These are phyloP conservation scores for Mormyrus proboscirostris DNA, from an alignment of 2,797 vertebrate species.

Conservation along the genomic window DNA sequence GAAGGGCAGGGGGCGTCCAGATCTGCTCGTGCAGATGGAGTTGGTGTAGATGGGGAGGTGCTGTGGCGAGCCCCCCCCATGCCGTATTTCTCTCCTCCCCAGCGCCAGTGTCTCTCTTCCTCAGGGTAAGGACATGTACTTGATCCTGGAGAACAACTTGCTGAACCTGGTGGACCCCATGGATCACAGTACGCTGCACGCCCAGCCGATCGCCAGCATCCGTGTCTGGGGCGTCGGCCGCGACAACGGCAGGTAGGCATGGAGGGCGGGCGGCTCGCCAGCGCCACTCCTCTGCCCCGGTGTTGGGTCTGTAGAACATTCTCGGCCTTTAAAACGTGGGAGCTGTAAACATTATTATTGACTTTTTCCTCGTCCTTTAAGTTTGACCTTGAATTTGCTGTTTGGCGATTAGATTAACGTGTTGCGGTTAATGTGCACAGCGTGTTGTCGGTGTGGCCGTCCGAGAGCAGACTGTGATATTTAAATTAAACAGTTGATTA, in stretches of 20 bases:
- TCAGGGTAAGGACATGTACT: conserved; percentile 97
- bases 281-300: neutral
- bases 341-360: neutral
- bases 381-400: neutral
- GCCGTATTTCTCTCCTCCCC: neutral
- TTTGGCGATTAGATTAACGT: neutral
- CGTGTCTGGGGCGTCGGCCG: conserved; percentile 95
- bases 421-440: neutral
- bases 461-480: neutral
- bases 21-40: neutral
- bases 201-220: conserved; percentile 94
- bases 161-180: conserved; percentile 94
- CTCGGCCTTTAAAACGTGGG: neutral
- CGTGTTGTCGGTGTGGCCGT: neutral
- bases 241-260: conserved; percentile 89
- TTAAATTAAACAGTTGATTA: neutral
- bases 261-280: neutral
- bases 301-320: neutral
- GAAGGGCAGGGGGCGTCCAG: neutral
- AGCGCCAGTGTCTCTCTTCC: neutral
- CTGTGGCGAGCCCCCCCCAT: neutral
- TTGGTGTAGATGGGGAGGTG: neutral
- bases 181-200: conserved; percentile 87
- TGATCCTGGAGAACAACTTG: conserved; percentile 90
- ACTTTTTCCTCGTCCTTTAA: neutral